phyloP scores from a whole-genome alignment of 53 echinoderm and acorn worm species.

The Crossaster papposus region DNA sequence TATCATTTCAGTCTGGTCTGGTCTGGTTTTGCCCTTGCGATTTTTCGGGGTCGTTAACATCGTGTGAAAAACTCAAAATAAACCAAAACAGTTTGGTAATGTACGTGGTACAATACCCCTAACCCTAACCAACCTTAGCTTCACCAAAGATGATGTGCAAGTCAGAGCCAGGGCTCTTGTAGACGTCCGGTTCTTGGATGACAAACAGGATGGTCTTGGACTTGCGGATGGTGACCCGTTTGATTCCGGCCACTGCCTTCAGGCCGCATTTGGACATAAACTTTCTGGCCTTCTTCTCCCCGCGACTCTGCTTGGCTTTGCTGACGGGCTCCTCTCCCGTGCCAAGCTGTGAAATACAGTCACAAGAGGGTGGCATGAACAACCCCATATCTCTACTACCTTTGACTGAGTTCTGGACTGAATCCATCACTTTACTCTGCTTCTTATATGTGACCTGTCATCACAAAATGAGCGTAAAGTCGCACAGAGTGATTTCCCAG shows the following conservation, averaged over 20 bases:
- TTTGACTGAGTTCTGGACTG: too few relatives aligned
- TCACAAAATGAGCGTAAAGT: too few relatives aligned
- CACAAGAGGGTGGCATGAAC: too few relatives aligned
- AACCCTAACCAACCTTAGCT: conserved; percentile 80
- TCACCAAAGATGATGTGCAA: conserved; percentile 93
- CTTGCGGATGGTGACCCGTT: conserved; percentile 88
- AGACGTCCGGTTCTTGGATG: conserved; percentile 89
- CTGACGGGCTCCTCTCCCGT: conserved; percentile 84
- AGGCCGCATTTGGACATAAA: conserved; percentile 81
- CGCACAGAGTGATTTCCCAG: too few relatives aligned
- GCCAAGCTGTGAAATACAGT: conserved; percentile 53
- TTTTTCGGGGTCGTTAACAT: too few relatives aligned
- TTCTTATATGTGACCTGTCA: too few relatives aligned
- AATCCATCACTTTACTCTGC: too few relatives aligned
- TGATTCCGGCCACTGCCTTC: conserved; percentile 67
- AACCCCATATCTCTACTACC: background rate
- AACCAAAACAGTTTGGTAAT: too few relatives aligned
- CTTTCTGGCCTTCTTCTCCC: conserved; percentile 93
- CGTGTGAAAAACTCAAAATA: too few relatives aligned
- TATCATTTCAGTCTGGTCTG: too few relatives aligned
- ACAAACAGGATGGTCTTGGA: conserved; percentile 97
- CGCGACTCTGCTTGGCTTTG: conserved; percentile 91
- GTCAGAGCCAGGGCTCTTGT: conserved; percentile 89
- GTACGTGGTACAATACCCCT: too few relatives aligned
- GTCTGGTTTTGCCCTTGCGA: too few relatives aligned